Conservation (phyloP, 2,888 invertebrate species). For the Caenorhabditis drosophilae region DNA sequence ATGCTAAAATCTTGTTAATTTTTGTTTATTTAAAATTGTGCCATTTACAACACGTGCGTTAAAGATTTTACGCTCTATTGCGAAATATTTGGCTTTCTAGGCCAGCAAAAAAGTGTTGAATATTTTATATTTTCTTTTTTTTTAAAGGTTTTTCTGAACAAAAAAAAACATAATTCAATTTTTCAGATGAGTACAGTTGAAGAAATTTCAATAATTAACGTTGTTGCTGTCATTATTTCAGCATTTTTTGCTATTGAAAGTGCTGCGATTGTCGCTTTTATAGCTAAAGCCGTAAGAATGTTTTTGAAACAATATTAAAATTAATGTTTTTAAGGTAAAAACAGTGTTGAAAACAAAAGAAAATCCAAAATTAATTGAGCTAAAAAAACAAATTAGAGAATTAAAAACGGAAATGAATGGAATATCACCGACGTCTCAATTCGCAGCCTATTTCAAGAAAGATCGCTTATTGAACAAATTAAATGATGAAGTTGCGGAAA, state of each 20-base stretch:
- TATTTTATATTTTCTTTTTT: not conserved
- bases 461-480: slow-evolving; percentile 38
- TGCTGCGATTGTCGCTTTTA: slow-evolving; percentile 6
- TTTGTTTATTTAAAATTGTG: too few species aligned
- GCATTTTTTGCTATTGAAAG: slow-evolving; percentile 29
- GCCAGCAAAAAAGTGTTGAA: not conserved
- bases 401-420: slow-evolving; percentile 12
- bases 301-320: slow-evolving; percentile 3
- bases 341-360: not conserved
- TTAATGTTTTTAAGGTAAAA: slow-evolving; percentile 18
- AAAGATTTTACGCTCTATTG: too few species aligned
- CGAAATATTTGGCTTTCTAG: not conserved
- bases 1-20: too few species aligned
- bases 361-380: slow-evolving; percentile 9
- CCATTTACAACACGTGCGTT: too few species aligned
- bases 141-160: not conserved
- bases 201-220: slow-evolving; percentile 26
- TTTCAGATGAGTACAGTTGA: not conserved
- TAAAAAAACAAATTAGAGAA: slow-evolving; percentile 19
- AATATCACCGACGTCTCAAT: slow-evolving; percentile 42
- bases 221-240: slow-evolving; percentile 20
- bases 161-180: not conserved
- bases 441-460: slow-evolving; percentile 45
- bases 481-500: slow-evolving; percentile 19
- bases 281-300: slow-evolving; percentile 10